phyloP scores from a whole-genome alignment of 2,888 invertebrate genomes.

The Rhorus exstirpatorius region DNA sequence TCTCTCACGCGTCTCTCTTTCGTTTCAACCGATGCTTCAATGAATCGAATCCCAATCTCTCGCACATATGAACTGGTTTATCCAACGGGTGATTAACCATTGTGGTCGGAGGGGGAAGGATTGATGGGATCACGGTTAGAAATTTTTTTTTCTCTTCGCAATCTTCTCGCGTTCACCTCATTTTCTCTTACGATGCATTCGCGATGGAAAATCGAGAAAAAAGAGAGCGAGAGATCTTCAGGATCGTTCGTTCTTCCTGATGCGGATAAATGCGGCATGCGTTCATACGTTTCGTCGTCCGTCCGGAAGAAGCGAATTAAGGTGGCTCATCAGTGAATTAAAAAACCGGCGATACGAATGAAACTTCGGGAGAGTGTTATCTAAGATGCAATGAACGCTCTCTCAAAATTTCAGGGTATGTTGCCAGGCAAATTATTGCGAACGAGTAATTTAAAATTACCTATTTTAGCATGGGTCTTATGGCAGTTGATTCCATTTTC shows the following conservation, averaged over 20 bases:
- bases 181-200: conserved; percentile 17
- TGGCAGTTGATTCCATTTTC: too few species aligned
- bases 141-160: background rate
- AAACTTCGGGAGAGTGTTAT: too few species aligned
- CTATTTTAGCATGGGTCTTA: too few species aligned
- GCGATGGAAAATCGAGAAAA: background rate
- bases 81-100: background rate
- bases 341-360: too few species aligned
- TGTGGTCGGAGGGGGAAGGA: background rate
- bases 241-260: conserved; percentile 16
- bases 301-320: background rate
- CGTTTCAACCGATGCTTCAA: background rate
- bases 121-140: background rate
- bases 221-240: conserved; percentile 6
- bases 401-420: too few species aligned
- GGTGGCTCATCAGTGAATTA: too few species aligned
- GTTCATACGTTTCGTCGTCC: conserved; percentile 31
- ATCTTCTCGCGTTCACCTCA: background rate
- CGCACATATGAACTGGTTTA: background rate
- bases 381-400: too few species aligned
- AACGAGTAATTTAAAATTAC: too few species aligned
- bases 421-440: too few species aligned
- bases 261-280: conserved; percentile 43
- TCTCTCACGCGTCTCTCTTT: background rate
- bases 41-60: background rate